Evolutionary conservation across 2,113 vertebrate genomes (phyloP).

Genomic region (Spheniscus mendiculus): DNA sequence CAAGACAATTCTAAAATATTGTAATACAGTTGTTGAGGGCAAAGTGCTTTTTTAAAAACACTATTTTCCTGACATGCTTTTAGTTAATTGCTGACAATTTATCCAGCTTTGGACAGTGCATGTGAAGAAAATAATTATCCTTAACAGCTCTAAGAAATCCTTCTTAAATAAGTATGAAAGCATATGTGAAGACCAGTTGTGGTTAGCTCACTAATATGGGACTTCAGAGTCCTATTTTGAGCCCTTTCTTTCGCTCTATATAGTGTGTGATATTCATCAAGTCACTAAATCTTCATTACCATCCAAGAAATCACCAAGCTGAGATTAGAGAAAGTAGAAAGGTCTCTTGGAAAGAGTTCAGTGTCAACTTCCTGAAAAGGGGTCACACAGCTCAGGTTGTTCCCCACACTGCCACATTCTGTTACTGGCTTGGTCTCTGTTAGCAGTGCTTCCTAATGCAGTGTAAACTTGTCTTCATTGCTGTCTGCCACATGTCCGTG

Average conservation of each 20-base stretch:
- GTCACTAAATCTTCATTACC: background rate
- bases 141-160: background rate
- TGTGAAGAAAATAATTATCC: background rate
- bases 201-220: background rate
- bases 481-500: background rate
- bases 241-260: background rate
- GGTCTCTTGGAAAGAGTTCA: background rate
- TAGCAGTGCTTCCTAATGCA: background rate
- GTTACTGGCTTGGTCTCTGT: background rate
- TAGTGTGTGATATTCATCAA: background rate
- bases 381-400: background rate
- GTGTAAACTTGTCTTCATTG: background rate
- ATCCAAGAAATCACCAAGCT: background rate
- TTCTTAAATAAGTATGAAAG: background rate
- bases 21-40: background rate
- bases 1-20: background rate
- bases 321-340: background rate
- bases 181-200: background rate
- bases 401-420: background rate
- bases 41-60: background rate
- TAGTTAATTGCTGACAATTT: background rate
- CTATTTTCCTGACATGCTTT: background rate
- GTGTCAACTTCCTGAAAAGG: background rate
- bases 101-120: background rate
- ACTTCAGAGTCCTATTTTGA: background rate